Evolutionary conservation across 2,888 invertebrate genomes (phyloP), one percentile per base, ranked within the genome.

Genomic region (Nymphalis c-album): DNA sequence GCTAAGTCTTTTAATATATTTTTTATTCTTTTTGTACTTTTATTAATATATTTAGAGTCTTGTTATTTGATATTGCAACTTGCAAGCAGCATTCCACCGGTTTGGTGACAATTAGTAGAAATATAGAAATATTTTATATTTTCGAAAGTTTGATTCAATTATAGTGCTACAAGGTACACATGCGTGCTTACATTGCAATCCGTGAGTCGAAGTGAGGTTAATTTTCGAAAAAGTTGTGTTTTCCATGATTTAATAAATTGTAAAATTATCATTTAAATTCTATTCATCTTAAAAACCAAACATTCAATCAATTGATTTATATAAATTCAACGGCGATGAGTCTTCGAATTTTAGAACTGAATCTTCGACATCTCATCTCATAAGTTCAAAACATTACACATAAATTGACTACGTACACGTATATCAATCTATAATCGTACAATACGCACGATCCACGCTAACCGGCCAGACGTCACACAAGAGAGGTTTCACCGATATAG

Each of bases 131-230:
- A 75, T 73, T 74, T 71, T 72, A 71, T 75, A 40, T 22, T 58
- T 76, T 51, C 60, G 18, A 57, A 48, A 47, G 35, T 62, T 59
- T 55, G 20, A 4, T 63, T 67, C 57, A 63, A 81, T 76, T 77
- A 78, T 68, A 81, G 90, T 91, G 89, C 90, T 84, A 81, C 74
- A 80, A 84, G 84, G 85, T 85, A 86, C 85, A 85, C 91, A 92
- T 91, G 91, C 91, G 90, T 91, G 91, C 90, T 86, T 80, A 83
- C 81, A 83, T 86, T 88, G 87, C 91, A 88, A 81, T 87, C 83
- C 80, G 88, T 88, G 88, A 81, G 76, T 79, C 78, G 78, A 80
- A 84, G 87, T 88, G 86, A 80, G 86, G 90, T 90, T 90, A 87
- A 85, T 82, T 81, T 77, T 74, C 60, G 76, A 73, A 78, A 80